Conservation (phyloP, 2,113 vertebrate genomes). For the Bambusicola thoracicus region DNA sequence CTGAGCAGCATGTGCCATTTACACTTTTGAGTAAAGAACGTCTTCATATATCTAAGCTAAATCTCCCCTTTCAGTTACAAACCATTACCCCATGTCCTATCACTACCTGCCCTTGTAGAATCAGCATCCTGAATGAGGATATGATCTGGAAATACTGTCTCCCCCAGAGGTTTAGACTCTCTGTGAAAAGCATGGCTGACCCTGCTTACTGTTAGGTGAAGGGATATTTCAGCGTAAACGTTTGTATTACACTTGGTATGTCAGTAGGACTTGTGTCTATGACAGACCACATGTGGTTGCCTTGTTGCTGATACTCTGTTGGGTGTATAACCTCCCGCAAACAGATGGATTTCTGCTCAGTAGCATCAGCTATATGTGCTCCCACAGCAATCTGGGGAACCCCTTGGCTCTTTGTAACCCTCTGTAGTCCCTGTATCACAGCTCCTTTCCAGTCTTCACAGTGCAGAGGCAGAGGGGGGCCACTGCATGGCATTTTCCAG, state of each 20-base stretch:
- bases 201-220: neutral
- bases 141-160: neutral
- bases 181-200: neutral
- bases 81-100: neutral
- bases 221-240: neutral
- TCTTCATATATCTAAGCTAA: neutral
- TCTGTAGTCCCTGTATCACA: accelerated
- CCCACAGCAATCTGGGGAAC: neutral
- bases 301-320: neutral
- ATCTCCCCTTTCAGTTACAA: neutral
- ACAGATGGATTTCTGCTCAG: neutral
- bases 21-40: neutral
- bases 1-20: neutral
- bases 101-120: neutral
- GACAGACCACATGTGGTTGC: neutral
- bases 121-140: neutral
- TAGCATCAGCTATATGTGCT: neutral
- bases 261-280: neutral
- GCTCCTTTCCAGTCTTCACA: neutral
- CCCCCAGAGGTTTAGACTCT: neutral
- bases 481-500: neutral
- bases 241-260: neutral
- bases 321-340: neutral
- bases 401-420: neutral
- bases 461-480: neutral